A percentile compares a stretch with the other conserved stretches of the same genome.
phyloP scores from a whole-genome alignment of 92 coral and sea anemone genomes.

The Parazoanthus darwini region DNA sequence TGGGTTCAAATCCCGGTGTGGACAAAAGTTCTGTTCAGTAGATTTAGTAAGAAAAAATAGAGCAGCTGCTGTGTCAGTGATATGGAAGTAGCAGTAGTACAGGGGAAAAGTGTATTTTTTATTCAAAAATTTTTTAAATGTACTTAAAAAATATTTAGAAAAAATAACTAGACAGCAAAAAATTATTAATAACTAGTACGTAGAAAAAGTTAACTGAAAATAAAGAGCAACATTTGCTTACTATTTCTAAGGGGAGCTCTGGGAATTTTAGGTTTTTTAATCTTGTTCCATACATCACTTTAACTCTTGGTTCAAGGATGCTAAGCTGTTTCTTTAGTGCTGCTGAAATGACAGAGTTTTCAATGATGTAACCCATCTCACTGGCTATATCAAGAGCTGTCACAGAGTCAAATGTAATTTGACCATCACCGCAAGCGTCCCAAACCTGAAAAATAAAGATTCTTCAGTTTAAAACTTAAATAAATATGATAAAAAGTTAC shows the following conservation, averaged over 20 bases:
- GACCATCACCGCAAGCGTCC: constrained; percentile 99
- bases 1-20: too few relatives aligned
- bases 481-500: too few relatives aligned
- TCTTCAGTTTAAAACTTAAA: neutral
- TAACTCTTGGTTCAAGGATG: constrained; percentile 68
- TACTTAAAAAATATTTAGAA: too few relatives aligned
- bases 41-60: too few relatives aligned
- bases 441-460: constrained; percentile 66
- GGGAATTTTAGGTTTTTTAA: constrained; percentile 70
- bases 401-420: constrained; percentile 82
- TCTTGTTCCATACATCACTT: constrained; percentile 76
- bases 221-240: constrained; percentile 15
- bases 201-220: too few relatives aligned
- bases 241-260: constrained; percentile 66
- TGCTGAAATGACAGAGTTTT: constrained; percentile 77
- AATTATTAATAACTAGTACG: too few relatives aligned
- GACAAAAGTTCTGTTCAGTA: too few relatives aligned
- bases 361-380: constrained; percentile 93
- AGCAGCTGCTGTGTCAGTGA: too few relatives aligned
- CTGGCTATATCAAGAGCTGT: constrained; percentile 52
- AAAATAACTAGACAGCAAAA: too few relatives aligned
- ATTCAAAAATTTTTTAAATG: too few relatives aligned
- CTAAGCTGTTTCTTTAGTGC: constrained; percentile 82
- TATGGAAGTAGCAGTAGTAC: too few relatives aligned
- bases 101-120: too few relatives aligned